These are phyloP conservation scores for Herminia tarsipennalis DNA, from an alignment of 2,888 invertebrate species.

Conservation along the genomic window DNA sequence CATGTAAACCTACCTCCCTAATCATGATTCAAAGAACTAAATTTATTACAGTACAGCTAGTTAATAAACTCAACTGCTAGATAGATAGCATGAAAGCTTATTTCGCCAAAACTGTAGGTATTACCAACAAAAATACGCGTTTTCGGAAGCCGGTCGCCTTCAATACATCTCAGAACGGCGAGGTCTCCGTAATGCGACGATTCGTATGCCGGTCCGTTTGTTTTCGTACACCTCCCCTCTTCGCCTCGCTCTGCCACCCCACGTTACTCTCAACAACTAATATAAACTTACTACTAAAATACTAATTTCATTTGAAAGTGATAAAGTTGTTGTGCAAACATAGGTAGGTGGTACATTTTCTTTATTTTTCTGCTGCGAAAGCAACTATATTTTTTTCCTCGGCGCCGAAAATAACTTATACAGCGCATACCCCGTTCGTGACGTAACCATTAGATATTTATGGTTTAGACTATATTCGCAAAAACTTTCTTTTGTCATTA, in stretches of 20 bases:
- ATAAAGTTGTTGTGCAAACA: conserved; percentile 4
- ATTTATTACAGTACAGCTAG: background rate
- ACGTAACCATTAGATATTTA: conserved; percentile 43
- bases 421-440: conserved; percentile 37
- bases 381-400: conserved; percentile 9
- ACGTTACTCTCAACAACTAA: conserved; percentile 14
- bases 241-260: conserved; percentile 3
- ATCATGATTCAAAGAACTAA: background rate
- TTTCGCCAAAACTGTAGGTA: conserved; percentile 11
- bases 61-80: background rate
- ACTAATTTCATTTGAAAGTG: conserved; percentile 27
- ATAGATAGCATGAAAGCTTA: conserved; percentile 11
- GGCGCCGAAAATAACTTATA: conserved; percentile 29
- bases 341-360: too few relatives aligned
- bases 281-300: conserved; percentile 20
- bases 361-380: conserved; percentile 24
- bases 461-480: conserved; percentile 29
- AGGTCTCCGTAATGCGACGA: conserved; percentile 58
- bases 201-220: conserved; percentile 73
- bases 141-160: conserved; percentile 34
- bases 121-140: conserved; percentile 31
- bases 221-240: conserved; percentile 55
- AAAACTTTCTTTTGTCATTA: conserved; percentile 35
- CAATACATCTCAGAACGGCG: conserved; percentile 43
- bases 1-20: too few relatives aligned